These are phyloP conservation scores for Conus betulinus DNA, from an alignment of 1,140 invertebrate genomes.

Conservation along the genomic window DNA sequence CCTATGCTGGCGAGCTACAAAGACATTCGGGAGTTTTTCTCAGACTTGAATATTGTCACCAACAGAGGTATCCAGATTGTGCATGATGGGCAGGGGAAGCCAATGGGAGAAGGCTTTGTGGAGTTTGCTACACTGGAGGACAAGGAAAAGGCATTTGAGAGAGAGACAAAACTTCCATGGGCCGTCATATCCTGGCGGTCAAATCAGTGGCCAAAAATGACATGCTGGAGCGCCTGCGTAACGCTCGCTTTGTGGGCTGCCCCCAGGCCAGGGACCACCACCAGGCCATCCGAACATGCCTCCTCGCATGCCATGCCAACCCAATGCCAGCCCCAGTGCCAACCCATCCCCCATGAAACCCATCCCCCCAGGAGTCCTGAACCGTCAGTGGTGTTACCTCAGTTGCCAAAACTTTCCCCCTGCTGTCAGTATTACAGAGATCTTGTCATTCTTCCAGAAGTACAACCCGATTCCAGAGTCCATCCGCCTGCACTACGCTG, in stretches of 20 bases:
- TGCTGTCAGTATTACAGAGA: conserved; percentile 89
- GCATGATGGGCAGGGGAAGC: conserved; percentile 86
- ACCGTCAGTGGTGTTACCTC: conserved; percentile 51
- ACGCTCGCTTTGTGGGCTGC: conserved; percentile 41
- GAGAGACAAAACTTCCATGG: conserved; percentile 75
- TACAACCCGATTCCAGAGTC: conserved; percentile 68
- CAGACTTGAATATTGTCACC: conserved; percentile 85
- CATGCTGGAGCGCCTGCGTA: conserved; percentile 65
- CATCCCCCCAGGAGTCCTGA: conserved; percentile 54
- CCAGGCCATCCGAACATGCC: not conserved
- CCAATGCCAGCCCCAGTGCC: not conserved
- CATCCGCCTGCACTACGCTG: conserved; percentile 66
- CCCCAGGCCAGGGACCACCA: conserved; percentile 29
- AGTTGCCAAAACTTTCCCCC: conserved; percentile 87
- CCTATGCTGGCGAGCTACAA: conserved; percentile 70
- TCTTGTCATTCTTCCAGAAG: conserved; percentile 87
- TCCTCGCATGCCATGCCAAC: not conserved
- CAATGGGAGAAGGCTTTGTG: conserved; percentile 90
- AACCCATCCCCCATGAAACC: conserved; percentile 4
- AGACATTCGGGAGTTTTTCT: conserved; percentile 89
- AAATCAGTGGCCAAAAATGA: conserved; percentile 81
- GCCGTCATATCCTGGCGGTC: conserved; percentile 79
- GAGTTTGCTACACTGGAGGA: conserved; percentile 86
- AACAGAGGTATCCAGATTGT: conserved; percentile 88
- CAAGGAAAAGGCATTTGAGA: conserved; percentile 81